Conservation (phyloP, 2,797 vertebrate genomes). For the Halcyon leucocephala region DNA sequence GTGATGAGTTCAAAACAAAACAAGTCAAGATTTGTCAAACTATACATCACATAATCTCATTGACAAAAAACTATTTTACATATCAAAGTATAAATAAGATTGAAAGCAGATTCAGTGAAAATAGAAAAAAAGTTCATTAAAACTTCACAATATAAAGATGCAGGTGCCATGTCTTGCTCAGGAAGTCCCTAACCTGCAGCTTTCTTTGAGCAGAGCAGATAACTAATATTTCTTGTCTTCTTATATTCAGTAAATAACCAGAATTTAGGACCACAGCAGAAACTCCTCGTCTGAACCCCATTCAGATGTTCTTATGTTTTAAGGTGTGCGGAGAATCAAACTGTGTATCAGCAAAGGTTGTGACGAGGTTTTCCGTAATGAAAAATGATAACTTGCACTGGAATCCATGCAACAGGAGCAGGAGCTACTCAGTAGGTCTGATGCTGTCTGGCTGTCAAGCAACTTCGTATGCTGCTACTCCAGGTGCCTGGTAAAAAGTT, state of each 20-base stretch:
- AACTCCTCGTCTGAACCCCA: background rate
- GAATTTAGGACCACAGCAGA: background rate
- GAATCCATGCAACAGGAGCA: background rate
- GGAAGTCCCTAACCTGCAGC: background rate
- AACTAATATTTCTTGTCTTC: background rate
- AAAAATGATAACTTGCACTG: background rate
- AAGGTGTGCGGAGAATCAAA: background rate
- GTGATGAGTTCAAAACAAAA: background rate
- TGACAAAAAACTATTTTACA: background rate
- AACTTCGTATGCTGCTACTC: background rate
- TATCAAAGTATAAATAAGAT: background rate
- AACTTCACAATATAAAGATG: background rate
- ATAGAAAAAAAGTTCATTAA: background rate
- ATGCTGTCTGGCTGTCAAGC: rapidly evolving
- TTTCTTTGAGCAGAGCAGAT: background rate
- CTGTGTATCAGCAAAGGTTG: background rate
- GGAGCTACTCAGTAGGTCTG: background rate
- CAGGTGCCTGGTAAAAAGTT: background rate
- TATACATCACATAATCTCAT: background rate
- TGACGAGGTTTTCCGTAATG: background rate
- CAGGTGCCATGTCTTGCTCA: background rate
- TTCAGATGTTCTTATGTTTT: background rate
- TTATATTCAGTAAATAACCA: background rate
- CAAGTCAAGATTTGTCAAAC: background rate
- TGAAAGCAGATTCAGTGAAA: background rate